phyloP scores from a whole-genome alignment of 92 coral and sea anemone species.

The Virgularia gustaviana region DNA sequence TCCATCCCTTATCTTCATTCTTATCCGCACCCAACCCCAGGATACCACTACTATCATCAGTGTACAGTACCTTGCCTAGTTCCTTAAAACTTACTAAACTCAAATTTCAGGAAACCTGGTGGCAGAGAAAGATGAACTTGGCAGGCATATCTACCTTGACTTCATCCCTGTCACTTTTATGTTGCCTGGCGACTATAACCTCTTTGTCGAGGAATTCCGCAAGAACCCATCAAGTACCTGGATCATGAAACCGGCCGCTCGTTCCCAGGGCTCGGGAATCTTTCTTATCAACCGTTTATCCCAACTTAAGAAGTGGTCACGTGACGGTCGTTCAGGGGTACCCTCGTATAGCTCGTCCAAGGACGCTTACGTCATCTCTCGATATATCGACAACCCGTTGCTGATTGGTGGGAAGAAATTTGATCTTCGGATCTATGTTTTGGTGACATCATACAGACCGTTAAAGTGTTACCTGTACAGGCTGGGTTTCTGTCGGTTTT shows the following conservation, averaged over 20 bases:
- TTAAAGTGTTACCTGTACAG: conserved; percentile 85
- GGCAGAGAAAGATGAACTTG: conserved; percentile 91
- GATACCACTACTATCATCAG: too few relatives aligned
- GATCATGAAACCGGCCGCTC: conserved; percentile 97
- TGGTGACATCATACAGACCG: conserved; percentile 94
- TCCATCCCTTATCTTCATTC: too few relatives aligned
- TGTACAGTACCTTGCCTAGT: too few relatives aligned
- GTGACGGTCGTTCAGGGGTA: conserved; percentile 63
- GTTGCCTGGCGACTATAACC: conserved; percentile 92
- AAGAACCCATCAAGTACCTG: conserved; percentile 95
- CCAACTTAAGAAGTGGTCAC: conserved; percentile 95
- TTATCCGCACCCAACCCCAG: too few relatives aligned
- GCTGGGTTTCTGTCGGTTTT: conserved; percentile 92
- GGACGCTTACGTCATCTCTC: conserved; percentile 92
- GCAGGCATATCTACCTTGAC: conserved; percentile 84
- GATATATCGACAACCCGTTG: conserved; percentile 95
- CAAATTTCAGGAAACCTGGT: conserved; percentile 31
- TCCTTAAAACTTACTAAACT: neutral
- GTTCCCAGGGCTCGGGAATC: conserved; percentile 95
- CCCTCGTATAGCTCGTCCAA: conserved; percentile 32
- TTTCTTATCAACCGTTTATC: conserved; percentile 93
- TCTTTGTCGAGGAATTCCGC: conserved; percentile 94
- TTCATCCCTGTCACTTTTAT: conserved; percentile 93
- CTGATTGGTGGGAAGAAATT: conserved; percentile 98
- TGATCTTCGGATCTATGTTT: conserved; percentile 87